Evolutionary conservation across 53 echinoderm and acorn worm genomes (phyloP), one percentile per base, ranked within the genome.

Genomic region (Patiria pectinifera): DNA sequence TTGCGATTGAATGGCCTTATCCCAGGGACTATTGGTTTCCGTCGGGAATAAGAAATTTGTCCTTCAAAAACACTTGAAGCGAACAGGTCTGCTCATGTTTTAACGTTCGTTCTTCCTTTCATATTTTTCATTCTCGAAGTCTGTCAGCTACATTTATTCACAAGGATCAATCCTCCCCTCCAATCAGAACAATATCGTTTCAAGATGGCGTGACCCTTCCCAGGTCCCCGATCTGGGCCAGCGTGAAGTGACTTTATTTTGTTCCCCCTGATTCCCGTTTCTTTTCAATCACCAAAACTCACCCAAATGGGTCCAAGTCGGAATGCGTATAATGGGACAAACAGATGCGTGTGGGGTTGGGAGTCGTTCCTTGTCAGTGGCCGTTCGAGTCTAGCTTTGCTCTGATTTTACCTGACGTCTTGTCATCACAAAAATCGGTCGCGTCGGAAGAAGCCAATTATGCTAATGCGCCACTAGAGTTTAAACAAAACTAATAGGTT

Each of bases 231-330:
- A 85, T 59, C 85, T 46, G 45, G 70, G 85, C 66, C 85, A 85
- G 46, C 45, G 66, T 66, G 45, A 63, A 69, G 63, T 85, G 63
- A 21, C 85, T 44, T 44, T 26, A 35, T 43, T 18, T 63, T 35
- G 0, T 35, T 35, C 35, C 35, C 35, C 35, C 69, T 45, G 85
- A 85, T 69, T 60, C 59, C 43, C 21, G 58, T 26, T 83, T 83
- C 62, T 66, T 69, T 85, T 85, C 85, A 85, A 66, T 62, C 45
- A 45, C 74, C 85, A 18, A 85, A 12, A 85, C 69, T 69, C 85
- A 85, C 85, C 69, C 85, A 66, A 85, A 66, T 85, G 70, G 85
- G 35, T 63, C 63, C 59, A 69, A 58, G 82, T 11, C 59, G 53
- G 59, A 59, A 82, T 59, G 59, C 10, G 59, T 14, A 1, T 62